Conservation (phyloP, 2,113 vertebrate species). For the Platichthys stellatus region DNA sequence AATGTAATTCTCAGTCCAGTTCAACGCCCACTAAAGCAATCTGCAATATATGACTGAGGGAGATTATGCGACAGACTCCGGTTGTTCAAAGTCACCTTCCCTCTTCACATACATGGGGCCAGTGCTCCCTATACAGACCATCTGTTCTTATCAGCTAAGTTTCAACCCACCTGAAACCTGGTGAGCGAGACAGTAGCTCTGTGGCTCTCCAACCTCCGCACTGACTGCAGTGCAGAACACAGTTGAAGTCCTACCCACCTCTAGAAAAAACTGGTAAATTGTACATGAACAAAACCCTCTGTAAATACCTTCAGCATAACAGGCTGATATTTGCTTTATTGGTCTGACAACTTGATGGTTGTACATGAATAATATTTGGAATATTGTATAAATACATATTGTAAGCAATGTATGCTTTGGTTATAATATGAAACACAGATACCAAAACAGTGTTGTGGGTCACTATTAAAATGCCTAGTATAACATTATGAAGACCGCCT, state of each 20-base stretch:
- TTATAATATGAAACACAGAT: too few species aligned
- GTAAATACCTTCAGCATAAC: too few species aligned
- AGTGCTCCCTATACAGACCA: neutral
- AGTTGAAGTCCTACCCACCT: neutral
- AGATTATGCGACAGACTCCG: slow-evolving; percentile 72
- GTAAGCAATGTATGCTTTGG: too few species aligned
- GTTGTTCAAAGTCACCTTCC: slow-evolving; percentile 61
- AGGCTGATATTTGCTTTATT: too few species aligned
- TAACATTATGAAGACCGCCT: neutral
- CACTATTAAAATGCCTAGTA: neutral
- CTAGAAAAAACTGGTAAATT: too few species aligned
- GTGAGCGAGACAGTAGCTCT: neutral
- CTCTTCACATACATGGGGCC: slow-evolving; percentile 19
- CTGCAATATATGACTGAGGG: slow-evolving; percentile 67
- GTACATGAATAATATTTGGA: too few species aligned
- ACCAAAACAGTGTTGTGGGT: too few species aligned
- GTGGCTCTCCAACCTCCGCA: neutral
- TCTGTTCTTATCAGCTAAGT: slow-evolving; percentile 43
- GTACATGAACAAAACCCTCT: too few species aligned
- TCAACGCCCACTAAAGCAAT: slow-evolving; percentile 75
- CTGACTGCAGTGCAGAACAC: neutral
- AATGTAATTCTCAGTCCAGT: slow-evolving; percentile 71
- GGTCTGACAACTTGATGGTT: too few species aligned
- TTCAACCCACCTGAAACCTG: slow-evolving; percentile 37
- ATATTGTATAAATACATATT: too few species aligned